Conservation (phyloP, 2,888 invertebrate species). For the Drymonia ruficornis region DNA sequence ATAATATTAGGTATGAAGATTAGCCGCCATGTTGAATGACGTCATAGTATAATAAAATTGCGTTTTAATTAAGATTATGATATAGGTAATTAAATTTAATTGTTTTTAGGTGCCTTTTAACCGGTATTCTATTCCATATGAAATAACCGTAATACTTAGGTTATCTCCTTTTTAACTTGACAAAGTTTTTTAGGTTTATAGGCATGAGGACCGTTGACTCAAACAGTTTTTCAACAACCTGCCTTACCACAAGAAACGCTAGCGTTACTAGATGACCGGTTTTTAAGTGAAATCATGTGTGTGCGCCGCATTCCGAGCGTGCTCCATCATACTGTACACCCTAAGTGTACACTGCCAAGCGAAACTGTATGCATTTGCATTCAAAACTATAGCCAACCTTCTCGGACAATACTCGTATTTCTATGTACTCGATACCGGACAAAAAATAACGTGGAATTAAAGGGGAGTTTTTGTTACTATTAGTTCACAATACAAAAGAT, state of each 20-base stretch:
- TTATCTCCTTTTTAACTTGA: too few relatives aligned
- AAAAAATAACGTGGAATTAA: background rate
- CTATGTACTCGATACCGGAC: slow-evolving; percentile 8
- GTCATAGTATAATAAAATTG: background rate
- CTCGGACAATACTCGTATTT: slow-evolving; percentile 28
- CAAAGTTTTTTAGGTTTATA: background rate
- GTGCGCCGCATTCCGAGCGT: slow-evolving; percentile 37
- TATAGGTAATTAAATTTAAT: background rate
- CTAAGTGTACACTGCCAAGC: slow-evolving; percentile 23
- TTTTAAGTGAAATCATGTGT: slow-evolving; percentile 11
- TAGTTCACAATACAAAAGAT: slow-evolving; percentile 49
- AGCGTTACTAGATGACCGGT: slow-evolving; percentile 28
- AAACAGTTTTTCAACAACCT: background rate
- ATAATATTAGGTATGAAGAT: background rate
- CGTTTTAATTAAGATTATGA: background rate
- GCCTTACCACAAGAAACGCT: background rate
- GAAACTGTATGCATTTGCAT: slow-evolving; percentile 40
- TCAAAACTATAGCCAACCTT: slow-evolving; percentile 34
- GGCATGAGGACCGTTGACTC: background rate
- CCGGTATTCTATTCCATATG: too few relatives aligned
- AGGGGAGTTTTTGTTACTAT: slow-evolving; percentile 6
- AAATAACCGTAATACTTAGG: too few relatives aligned
- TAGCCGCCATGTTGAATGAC: background rate
- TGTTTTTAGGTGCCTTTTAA: too few relatives aligned
- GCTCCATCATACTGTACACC: slow-evolving; percentile 41